These are phyloP conservation scores for Lamellibrachia luymesi DNA, from an alignment of 1,140 invertebrate species.

Conservation along the genomic window DNA sequence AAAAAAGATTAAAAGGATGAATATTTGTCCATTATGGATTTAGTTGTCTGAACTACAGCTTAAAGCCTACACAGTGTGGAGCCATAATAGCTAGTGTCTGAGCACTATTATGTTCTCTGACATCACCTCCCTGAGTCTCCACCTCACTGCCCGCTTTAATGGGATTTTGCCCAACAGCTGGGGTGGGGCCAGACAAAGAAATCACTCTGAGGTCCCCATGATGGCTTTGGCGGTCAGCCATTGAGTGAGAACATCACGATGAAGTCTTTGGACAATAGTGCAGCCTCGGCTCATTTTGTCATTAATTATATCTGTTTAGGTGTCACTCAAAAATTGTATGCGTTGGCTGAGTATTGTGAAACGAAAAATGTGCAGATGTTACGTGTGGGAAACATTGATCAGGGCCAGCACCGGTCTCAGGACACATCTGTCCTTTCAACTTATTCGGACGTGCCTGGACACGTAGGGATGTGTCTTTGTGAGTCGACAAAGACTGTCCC, in stretches of 20 bases:
- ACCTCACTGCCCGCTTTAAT: background rate
- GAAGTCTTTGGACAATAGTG: background rate
- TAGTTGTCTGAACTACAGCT: background rate
- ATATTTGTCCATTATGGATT: background rate
- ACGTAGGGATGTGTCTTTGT: background rate
- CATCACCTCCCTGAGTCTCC: background rate
- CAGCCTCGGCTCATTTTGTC: background rate
- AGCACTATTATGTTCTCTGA: background rate
- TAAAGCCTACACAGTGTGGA: background rate
- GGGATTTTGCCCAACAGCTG: background rate
- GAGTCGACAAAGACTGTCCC: background rate
- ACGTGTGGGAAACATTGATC: background rate
- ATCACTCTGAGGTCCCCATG: background rate
- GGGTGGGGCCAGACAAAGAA: background rate
- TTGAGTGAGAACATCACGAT: background rate
- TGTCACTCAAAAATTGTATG: background rate
- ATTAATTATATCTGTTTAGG: background rate
- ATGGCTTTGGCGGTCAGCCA: background rate
- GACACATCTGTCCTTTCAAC: background rate
- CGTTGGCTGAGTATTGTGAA: background rate
- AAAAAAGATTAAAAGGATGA: background rate
- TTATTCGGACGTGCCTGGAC: background rate
- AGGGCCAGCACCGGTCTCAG: too few species aligned
- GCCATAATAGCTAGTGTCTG: background rate
- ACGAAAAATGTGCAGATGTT: background rate